Evolutionary conservation across 1,140 invertebrate genomes (phyloP).

Genomic region (Zaprionus inermis): DNA sequence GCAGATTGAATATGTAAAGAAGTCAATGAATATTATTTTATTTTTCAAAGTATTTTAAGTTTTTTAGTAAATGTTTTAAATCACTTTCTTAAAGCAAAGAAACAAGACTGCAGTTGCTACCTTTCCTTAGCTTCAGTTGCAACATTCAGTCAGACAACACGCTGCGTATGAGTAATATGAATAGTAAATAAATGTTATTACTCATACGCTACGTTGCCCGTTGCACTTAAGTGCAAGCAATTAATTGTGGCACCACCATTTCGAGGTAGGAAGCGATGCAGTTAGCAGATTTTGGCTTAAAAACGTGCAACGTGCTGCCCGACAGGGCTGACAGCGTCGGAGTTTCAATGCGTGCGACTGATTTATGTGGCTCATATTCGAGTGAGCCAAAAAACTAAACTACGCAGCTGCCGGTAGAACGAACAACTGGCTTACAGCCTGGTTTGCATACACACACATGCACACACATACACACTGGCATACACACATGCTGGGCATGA

Average conservation of each 20-base stretch:
- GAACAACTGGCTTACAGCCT: constrained; percentile 4
- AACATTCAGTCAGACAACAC: background rate
- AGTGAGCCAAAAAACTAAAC: constrained; percentile 32
- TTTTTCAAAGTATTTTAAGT: no score
- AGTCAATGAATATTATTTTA: no score
- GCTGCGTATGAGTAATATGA: constrained; percentile 45
- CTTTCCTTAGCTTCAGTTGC: background rate
- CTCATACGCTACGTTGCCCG: constrained; percentile 61
- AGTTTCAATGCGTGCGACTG: constrained; percentile 63
- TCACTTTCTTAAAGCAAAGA: no score
- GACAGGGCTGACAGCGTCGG: constrained; percentile 41
- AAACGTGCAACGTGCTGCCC: constrained; percentile 41
- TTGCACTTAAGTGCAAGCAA: constrained; percentile 40
- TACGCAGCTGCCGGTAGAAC: constrained; percentile 8
- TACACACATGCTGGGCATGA: constrained; percentile 78
- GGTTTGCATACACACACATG: background rate
- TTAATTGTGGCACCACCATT: constrained; percentile 66
- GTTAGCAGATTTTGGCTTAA: constrained; percentile 49
- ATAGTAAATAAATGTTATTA: constrained; percentile 58
- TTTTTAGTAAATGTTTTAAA: no score
- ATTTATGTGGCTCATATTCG: constrained; percentile 69
- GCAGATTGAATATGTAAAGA: no score
- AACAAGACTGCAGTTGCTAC: background rate
- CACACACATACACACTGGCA: background rate
- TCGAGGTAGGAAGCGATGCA: constrained; percentile 17